phyloP scores from a whole-genome alignment of 2,888 invertebrate genomes.

The Polyommatus icarus region DNA sequence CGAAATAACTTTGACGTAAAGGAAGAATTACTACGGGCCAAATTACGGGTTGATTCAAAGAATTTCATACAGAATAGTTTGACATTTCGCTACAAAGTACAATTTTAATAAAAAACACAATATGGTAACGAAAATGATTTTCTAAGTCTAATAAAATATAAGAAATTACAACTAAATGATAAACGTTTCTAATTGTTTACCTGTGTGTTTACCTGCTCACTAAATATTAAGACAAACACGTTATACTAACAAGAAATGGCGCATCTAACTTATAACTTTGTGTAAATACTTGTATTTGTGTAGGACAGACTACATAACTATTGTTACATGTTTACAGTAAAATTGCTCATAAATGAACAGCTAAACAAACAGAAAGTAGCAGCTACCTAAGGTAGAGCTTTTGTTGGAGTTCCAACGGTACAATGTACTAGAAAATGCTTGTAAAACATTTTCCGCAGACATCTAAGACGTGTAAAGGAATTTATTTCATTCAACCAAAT shows the following conservation, averaged over 20 bases:
- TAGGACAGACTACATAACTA: constrained; percentile 14
- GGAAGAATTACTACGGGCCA: too few relatives aligned
- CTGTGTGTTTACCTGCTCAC: constrained; percentile 3
- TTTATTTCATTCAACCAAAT: too few relatives aligned
- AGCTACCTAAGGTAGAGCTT: neutral
- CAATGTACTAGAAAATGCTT: neutral
- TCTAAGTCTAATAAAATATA: neutral
- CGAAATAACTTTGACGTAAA: too few relatives aligned
- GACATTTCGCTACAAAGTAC: too few relatives aligned
- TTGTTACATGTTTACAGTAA: constrained; percentile 11
- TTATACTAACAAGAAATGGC: constrained; percentile 13
- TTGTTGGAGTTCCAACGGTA: neutral
- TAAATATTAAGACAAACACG: constrained; percentile 7
- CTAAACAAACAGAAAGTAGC: neutral
- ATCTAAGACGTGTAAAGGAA: neutral
- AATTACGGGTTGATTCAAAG: too few relatives aligned
- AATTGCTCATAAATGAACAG: constrained; percentile 6
- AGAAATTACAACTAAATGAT: neutral
- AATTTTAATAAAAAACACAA: too few relatives aligned
- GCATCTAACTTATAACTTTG: constrained; percentile 9
- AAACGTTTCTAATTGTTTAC: neutral
- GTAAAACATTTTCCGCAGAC: neutral
- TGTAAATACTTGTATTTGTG: constrained; percentile 17
- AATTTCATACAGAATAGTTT: too few relatives aligned
- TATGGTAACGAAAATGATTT: too few relatives aligned